phyloP scores from a whole-genome alignment of 2,113 vertebrate species.

The Anthoscopus minutus region DNA sequence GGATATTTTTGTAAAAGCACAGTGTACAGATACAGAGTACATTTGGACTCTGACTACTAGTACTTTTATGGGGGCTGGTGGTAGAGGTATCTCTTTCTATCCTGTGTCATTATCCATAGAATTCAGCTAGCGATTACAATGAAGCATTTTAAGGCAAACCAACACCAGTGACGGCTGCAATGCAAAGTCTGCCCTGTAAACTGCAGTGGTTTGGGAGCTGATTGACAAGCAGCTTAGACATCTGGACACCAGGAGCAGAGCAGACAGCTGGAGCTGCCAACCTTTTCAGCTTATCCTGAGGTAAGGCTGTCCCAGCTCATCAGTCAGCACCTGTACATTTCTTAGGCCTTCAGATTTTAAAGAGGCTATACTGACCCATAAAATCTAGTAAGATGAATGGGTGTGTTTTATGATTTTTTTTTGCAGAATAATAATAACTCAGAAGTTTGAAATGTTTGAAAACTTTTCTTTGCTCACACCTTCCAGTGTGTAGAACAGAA shows the following conservation, averaged over 20 bases:
- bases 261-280: conserved; percentile 41
- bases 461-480: neutral
- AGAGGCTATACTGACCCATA: neutral
- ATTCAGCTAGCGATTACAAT: neutral
- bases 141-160: neutral
- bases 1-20: neutral
- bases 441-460: neutral
- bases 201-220: neutral
- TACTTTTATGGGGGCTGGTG: neutral
- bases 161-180: neutral
- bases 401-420: neutral
- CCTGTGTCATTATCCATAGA: neutral
- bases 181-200: neutral
- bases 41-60: neutral
- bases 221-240: conserved; percentile 30
- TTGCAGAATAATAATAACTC: neutral
- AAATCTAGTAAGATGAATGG: neutral
- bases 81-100: neutral
- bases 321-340: conserved; percentile 3
- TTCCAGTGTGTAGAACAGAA: neutral
- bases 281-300: neutral
- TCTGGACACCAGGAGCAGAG: neutral
- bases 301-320: conserved; percentile 33
- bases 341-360: neutral
- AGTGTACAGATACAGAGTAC: neutral